Conservation (phyloP, 2,113 vertebrate species). For the Motacilla tschutschensis region DNA sequence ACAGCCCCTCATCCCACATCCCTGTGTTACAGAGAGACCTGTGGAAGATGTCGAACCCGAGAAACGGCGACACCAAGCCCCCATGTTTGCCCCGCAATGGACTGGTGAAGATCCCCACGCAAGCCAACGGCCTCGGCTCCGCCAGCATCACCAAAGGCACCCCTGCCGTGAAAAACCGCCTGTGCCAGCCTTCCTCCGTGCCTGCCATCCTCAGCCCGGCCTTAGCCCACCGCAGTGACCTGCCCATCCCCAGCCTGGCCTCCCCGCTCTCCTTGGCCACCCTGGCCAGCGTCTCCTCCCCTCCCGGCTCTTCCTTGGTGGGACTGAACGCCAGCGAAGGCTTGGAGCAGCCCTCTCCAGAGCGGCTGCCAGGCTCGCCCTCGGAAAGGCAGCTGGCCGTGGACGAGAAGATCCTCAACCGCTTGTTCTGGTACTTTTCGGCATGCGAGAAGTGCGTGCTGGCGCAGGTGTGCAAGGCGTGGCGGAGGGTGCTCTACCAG, state of each 20-base stretch:
- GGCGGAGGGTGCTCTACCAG: conserved; percentile 96
- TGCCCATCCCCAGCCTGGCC: conserved; percentile 78
- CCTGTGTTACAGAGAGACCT: conserved; percentile 55
- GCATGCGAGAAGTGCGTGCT: conserved; percentile 92
- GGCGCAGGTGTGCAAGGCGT: conserved; percentile 95
- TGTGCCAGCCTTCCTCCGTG: conserved; percentile 93
- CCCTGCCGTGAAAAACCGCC: conserved; percentile 93
- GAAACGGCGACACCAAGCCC: conserved; percentile 88
- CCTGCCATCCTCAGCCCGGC: conserved; percentile 85
- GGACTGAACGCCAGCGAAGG: conserved; percentile 72
- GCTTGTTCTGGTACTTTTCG: conserved; percentile 97
- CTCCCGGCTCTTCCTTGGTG: conserved; percentile 69
- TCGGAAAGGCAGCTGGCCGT: conserved; percentile 84
- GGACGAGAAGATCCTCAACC: conserved; percentile 95
- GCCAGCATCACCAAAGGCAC: conserved; percentile 99
- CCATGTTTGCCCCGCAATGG: conserved; percentile 95
- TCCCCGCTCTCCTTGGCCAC: conserved; percentile 74
- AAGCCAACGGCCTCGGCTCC: conserved; percentile 91
- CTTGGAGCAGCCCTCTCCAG: conserved; percentile 71
- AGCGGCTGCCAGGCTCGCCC: conserved; percentile 75
- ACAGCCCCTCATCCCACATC: not conserved
- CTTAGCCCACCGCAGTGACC: conserved; percentile 82
- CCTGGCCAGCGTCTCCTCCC: conserved; percentile 69
- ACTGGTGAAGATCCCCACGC: conserved; percentile 92
- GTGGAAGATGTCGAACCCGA: conserved; percentile 81